A percentile compares a stretch with the other conserved stretches of the same genome.
Evolutionary conservation across 2,797 vertebrate species (phyloP).

Genomic region (Heteromormyrus szaboi): DNA sequence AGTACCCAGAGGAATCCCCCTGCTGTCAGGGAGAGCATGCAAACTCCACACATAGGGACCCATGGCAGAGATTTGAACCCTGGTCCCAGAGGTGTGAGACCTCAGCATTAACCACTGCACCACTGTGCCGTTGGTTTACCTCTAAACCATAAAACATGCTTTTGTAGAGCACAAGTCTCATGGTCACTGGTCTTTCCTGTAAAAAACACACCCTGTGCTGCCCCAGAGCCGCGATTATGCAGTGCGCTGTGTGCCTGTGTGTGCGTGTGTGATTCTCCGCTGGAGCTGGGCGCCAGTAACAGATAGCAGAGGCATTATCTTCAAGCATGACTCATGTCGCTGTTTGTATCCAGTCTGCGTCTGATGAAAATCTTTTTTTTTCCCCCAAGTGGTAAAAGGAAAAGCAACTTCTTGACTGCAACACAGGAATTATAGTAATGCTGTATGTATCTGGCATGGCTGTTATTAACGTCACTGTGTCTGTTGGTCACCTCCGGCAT

Average conservation of each 20-base stretch:
- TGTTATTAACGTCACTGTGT: not conserved
- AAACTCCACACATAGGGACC: not conserved
- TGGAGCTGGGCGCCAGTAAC: not conserved
- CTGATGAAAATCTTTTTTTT: not conserved
- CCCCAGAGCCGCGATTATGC: not conserved
- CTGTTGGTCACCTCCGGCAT: not conserved
- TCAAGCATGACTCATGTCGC: not conserved
- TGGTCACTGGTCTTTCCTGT: not conserved
- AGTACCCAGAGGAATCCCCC: not conserved
- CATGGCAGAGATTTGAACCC: not conserved
- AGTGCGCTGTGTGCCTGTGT: not conserved
- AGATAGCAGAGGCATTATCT: not conserved
- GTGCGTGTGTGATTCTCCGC: not conserved
- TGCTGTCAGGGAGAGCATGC: not conserved
- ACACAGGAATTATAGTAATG: not conserved
- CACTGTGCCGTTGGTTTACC: too few relatives aligned
- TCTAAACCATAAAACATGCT: not conserved
- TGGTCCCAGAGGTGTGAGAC: not conserved
- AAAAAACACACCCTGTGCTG: not conserved
- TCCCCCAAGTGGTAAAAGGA: not conserved
- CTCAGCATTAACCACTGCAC: not conserved
- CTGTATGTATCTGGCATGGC: not conserved
- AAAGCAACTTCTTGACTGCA: not conserved
- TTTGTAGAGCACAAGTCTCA: not conserved
- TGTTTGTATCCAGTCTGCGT: not conserved